phyloP scores from a whole-genome alignment of 2,888 invertebrate species.

The Dichetophora obliterata region DNA sequence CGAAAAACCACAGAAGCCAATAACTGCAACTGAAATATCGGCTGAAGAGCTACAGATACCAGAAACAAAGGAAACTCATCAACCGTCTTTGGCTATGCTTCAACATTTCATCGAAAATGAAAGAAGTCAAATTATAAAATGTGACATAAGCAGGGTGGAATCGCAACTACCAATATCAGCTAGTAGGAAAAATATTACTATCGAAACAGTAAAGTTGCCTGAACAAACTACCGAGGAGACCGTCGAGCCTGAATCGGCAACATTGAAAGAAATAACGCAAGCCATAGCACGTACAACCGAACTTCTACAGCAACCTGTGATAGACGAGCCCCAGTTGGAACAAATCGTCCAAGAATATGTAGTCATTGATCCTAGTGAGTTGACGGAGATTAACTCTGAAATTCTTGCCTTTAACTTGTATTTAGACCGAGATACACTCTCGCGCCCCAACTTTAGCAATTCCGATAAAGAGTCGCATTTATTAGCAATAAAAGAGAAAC shows the following conservation, averaged over 20 bases:
- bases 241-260: constrained; percentile 40
- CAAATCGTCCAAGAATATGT: constrained; percentile 56
- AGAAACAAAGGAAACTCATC: background rate
- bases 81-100: background rate
- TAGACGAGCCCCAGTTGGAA: constrained; percentile 22
- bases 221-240: background rate
- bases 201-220: too few species aligned
- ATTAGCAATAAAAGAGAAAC: background rate
- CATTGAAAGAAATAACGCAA: constrained; percentile 49
- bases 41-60: background rate
- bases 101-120: constrained; percentile 30
- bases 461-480: constrained; percentile 74
- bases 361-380: constrained; percentile 57
- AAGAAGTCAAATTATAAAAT: background rate
- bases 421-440: constrained; percentile 51
- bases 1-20: background rate
- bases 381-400: constrained; percentile 54
- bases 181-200: background rate
- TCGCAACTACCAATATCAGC: background rate
- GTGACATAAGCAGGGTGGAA: background rate
- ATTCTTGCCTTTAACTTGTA: constrained; percentile 55
- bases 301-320: constrained; percentile 46
- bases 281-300: constrained; percentile 49
- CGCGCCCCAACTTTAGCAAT: constrained; percentile 67
- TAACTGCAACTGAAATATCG: background rate